Conservation (phyloP, 1,140 invertebrate genomes). For the Drosophila nasuta region DNA sequence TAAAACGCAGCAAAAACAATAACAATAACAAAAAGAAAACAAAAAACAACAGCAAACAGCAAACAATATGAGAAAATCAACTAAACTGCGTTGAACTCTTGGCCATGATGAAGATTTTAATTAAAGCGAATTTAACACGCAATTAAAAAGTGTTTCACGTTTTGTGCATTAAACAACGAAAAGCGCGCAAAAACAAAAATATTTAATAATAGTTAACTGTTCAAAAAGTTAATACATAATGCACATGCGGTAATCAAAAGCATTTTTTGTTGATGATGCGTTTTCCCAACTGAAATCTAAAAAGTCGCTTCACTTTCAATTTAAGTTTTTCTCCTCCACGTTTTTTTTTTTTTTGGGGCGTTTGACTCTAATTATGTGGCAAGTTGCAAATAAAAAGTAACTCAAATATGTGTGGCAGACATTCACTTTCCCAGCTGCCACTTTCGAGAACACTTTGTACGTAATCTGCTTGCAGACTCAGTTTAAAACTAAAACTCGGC, state of each 20-base stretch:
- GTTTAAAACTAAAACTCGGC: conserved; percentile 2
- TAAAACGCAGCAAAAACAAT: conserved; percentile 13
- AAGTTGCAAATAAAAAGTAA: conserved; percentile 23
- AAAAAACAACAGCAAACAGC: neutral
- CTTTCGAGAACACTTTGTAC: conserved; percentile 66
- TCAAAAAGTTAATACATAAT: conserved; percentile 22
- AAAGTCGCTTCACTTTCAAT: conserved; percentile 60
- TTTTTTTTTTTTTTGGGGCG: neutral
- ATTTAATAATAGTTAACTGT: conserved; percentile 42
- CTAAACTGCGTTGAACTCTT: conserved; percentile 66
- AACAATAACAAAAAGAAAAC: conserved; percentile 19
- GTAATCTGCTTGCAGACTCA: conserved; percentile 41
- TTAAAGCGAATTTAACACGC: conserved; percentile 79
- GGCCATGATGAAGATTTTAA: conserved; percentile 64
- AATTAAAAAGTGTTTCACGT: conserved; percentile 64
- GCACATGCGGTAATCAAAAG: conserved; percentile 50
- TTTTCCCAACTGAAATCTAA: conserved; percentile 23
- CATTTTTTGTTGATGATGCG: conserved; percentile 22
- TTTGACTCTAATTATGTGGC: conserved; percentile 49
- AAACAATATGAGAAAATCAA: conserved; percentile 50
- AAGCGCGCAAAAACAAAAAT: conserved; percentile 9
- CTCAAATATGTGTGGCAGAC: conserved; percentile 19
- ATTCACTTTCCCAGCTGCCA: conserved; percentile 55
- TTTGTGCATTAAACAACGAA: conserved; percentile 19
- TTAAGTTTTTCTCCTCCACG: neutral